Conservation (phyloP, 2,888 invertebrate species). For the Gryllus longicercus region DNA sequence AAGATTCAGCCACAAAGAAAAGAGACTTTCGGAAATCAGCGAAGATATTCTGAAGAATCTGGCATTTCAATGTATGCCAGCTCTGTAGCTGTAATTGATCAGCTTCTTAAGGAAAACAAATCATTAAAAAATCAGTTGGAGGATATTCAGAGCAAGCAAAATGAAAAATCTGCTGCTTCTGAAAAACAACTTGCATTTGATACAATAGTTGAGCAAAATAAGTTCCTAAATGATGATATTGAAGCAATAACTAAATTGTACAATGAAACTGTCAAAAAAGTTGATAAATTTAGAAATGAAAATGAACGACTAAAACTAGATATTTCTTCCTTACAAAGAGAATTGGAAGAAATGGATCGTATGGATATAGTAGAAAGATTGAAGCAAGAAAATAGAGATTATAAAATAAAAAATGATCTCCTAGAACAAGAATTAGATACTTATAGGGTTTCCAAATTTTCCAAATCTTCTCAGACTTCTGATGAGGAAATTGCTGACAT, state of each 20-base stretch:
- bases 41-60: slow-evolving; percentile 26
- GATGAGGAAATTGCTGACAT: background rate
- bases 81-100: slow-evolving; percentile 25
- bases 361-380: slow-evolving; percentile 22
- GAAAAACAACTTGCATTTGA: background rate
- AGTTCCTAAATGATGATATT: background rate
- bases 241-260: background rate
- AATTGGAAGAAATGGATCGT: background rate
- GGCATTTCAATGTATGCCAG: background rate
- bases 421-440: slow-evolving; percentile 18
- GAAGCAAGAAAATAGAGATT: slow-evolving; percentile 27
- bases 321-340: background rate
- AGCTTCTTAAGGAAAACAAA: slow-evolving; percentile 22
- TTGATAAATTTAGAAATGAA: slow-evolving; percentile 18
- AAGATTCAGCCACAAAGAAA: slow-evolving; percentile 20
- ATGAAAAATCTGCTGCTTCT: background rate
- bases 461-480: background rate
- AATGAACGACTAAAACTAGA: background rate
- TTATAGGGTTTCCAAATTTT: background rate
- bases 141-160: background rate
- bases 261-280: background rate
- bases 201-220: background rate
- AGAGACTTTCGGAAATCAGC: slow-evolving; percentile 24
- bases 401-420: slow-evolving; percentile 4
- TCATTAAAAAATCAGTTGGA: slow-evolving; percentile 19